These are phyloP conservation scores for Drosophila mercatorum DNA, from an alignment of 2,888 invertebrate species.

Conservation along the genomic window DNA sequence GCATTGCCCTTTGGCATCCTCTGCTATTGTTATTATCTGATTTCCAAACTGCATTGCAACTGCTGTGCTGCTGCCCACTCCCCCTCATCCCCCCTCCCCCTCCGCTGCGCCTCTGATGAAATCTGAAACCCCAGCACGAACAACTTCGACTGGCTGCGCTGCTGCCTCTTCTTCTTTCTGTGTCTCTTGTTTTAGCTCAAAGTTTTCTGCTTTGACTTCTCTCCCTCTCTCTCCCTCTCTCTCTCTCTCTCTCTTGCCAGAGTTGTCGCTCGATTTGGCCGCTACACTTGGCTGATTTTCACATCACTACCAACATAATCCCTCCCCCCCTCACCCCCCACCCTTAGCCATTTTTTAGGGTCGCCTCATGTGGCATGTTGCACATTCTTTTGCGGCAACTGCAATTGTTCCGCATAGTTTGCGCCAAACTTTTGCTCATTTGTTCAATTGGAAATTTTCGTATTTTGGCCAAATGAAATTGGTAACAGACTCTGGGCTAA, in stretches of 20 bases:
- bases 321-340: neutral
- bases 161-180: slow-evolving; percentile 11
- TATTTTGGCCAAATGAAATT: slow-evolving; percentile 64
- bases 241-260: slow-evolving; percentile 33
- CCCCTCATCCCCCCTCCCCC: slow-evolving; percentile 13
- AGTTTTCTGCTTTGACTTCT: slow-evolving; percentile 54
- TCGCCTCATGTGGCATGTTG: slow-evolving; percentile 47
- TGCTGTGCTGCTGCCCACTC: too few relatives aligned
- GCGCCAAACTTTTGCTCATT: slow-evolving; percentile 44
- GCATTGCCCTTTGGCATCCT: slow-evolving; percentile 12
- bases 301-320: slow-evolving; percentile 1
- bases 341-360: neutral
- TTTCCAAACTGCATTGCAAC: slow-evolving; percentile 62
- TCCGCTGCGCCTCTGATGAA: slow-evolving; percentile 26
- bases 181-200: slow-evolving; percentile 58
- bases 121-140: slow-evolving; percentile 11
- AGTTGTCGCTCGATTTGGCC: slow-evolving; percentile 70
- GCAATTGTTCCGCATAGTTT: slow-evolving; percentile 79
- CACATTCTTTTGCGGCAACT: slow-evolving; percentile 72
- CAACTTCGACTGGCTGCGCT: slow-evolving; percentile 11
- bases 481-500: slow-evolving; percentile 54
- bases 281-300: slow-evolving; percentile 50
- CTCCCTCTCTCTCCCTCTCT: slow-evolving; percentile 23
- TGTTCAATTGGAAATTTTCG: slow-evolving; percentile 51
- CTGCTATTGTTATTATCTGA: slow-evolving; percentile 63